These are phyloP conservation scores for Anoplophora glabripennis DNA, from an alignment of 1,140 invertebrate species.

Conservation along the genomic window DNA sequence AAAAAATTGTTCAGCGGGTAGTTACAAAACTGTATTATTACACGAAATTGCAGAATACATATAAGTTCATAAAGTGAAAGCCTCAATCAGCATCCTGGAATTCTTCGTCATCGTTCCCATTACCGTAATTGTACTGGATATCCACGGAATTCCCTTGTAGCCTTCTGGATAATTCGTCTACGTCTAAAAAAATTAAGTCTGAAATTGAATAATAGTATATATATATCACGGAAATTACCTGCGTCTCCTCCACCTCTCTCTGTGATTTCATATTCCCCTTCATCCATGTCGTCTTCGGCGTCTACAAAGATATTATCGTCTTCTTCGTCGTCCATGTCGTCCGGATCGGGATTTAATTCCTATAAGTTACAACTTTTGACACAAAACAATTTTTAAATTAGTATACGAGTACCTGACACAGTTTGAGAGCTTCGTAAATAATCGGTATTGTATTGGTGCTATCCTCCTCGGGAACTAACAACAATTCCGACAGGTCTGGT, in stretches of 20 bases:
- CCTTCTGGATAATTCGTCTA: slow-evolving; percentile 34
- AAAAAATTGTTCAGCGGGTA: neutral
- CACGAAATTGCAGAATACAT: neutral
- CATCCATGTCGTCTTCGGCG: slow-evolving; percentile 40
- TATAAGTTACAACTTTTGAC: slow-evolving; percentile 8
- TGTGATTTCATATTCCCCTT: slow-evolving; percentile 31
- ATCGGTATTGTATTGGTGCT: slow-evolving; percentile 58
- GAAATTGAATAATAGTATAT: neutral
- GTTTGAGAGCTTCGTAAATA: slow-evolving; percentile 68
- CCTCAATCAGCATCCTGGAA: slow-evolving; percentile 46
- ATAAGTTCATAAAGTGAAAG: neutral
- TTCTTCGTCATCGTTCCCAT: slow-evolving; percentile 39
- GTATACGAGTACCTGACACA: slow-evolving; percentile 57
- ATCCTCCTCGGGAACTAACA: slow-evolving; percentile 60
- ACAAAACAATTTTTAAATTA: neutral
- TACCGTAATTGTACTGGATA: slow-evolving; percentile 22
- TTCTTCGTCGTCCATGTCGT: slow-evolving; percentile 40
- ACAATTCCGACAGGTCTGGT: slow-evolving; percentile 59
- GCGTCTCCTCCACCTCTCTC: slow-evolving; percentile 37
- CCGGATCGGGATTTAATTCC: slow-evolving; percentile 46
- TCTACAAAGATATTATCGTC: slow-evolving; percentile 43
- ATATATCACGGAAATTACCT: slow-evolving; percentile 24
- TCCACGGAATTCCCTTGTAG: slow-evolving; percentile 34
- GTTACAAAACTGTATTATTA: neutral
- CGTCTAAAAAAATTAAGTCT: slow-evolving; percentile 26